phyloP scores from a whole-genome alignment of 2,888 invertebrate genomes.

The Meiosimyza platycephala region DNA sequence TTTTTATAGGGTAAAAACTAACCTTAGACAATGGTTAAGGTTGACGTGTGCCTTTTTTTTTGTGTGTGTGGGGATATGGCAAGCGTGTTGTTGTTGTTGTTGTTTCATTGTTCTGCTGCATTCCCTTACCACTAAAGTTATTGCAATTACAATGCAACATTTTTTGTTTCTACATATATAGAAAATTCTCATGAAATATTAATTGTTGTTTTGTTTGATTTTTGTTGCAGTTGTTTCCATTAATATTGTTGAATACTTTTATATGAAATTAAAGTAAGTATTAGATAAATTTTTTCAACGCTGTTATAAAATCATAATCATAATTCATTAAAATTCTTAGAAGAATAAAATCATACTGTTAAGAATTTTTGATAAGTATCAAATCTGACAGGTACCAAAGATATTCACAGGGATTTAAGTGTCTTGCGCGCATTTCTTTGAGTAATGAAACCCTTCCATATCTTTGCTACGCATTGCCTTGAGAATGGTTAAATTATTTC shows the following conservation, averaged over 20 bases:
- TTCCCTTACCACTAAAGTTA: slow-evolving; percentile 17
- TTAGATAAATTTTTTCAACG: neutral
- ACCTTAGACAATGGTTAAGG: slow-evolving; percentile 42
- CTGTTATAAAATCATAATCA: neutral
- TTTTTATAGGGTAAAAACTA: slow-evolving; percentile 19
- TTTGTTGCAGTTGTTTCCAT: neutral
- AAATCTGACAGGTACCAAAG: slow-evolving; percentile 1
- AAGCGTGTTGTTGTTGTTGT: slow-evolving; percentile 12
- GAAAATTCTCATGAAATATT: slow-evolving; percentile 6
- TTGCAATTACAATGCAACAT: slow-evolving; percentile 27
- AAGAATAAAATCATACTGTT: too few relatives aligned
- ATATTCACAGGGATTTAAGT: too few relatives aligned
- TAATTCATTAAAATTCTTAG: neutral
- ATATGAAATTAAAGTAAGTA: slow-evolving; percentile 1
- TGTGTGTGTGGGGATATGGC: neutral
- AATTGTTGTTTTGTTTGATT: neutral
- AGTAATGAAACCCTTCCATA: too few relatives aligned
- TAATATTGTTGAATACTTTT: neutral
- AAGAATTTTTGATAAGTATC: neutral
- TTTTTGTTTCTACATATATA: neutral
- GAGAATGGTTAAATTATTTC: too few relatives aligned
- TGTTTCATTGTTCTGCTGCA: neutral
- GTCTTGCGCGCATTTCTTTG: too few relatives aligned
- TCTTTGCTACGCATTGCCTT: too few relatives aligned
- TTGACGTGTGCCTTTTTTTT: slow-evolving; percentile 41